Evolutionary conservation across 2,888 invertebrate species (phyloP), one percentile per base, ranked within the genome.

Genomic region (Nasonia oneida): DNA sequence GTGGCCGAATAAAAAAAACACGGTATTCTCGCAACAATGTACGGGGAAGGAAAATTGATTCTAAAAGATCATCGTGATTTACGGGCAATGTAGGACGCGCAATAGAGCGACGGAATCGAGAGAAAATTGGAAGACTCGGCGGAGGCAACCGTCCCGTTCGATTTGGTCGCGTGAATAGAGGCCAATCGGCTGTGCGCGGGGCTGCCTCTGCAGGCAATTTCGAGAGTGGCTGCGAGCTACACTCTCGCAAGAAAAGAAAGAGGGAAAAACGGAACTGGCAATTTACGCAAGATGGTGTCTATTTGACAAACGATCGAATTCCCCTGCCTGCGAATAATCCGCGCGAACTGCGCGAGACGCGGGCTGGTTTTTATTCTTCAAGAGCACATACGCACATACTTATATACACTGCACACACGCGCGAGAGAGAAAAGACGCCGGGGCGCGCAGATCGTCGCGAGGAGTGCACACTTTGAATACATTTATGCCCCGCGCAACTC

Each of bases 241-340:
- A 39, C 75, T 71, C 73, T 47, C 64, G 84, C 87, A 87, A 87
- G 89, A 86, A 85, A 87, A 86, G 86, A 86, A 73, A 73, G 71
- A 42, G 78, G 73, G 81, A 67, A 70, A 78, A 47, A 67, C 57
- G 79, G 61, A 87, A 84, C 88, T 85, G 87, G 91, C 91, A 91
- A 91, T 91, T 91, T 91, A 90, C 90, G 89, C 89, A 89, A 90
- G 90, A 90, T 90, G 91, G 90, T 91, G 91, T 92, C 90, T 92
- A 90, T 91, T 92, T 93, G 93, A 93, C 91, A 92, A 93, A 93
- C 92, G 93, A 92, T 93, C 92, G 90, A 91, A 92, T 91, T 91
- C 90, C 90, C 91, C 90, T 86, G 57, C 81, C 86, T 79, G 84
- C 39, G 83, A 88, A 88, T 88, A 89, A 88, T 87, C 86, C 82